phyloP scores from a whole-genome alignment of 2,797 vertebrate species.

The Orestias chungarensis region DNA sequence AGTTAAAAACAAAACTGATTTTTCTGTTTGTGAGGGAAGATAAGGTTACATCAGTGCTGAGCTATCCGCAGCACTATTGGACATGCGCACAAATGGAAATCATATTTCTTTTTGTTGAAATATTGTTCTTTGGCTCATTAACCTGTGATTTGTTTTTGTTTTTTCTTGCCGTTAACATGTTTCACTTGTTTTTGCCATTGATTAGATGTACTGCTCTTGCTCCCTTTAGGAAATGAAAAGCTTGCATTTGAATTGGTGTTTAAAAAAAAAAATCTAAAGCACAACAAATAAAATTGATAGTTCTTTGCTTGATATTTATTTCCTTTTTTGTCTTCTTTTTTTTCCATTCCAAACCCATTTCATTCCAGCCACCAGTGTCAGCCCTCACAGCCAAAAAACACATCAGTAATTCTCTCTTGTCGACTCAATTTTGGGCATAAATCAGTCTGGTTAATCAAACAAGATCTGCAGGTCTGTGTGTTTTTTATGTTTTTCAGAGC shows the following conservation, averaged over 20 bases:
- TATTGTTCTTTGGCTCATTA: conserved; percentile 59
- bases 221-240: conserved; percentile 57
- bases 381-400: conserved; percentile 45
- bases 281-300: conserved; percentile 81
- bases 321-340: conserved; percentile 43
- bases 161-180: conserved; percentile 56
- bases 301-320: conserved; percentile 76
- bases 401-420: conserved; percentile 35
- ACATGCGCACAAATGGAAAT: conserved; percentile 71
- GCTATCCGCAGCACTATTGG: conserved; percentile 43
- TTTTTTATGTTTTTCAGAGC: conserved; percentile 17
- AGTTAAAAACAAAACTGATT: conserved; percentile 57
- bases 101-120: conserved; percentile 73
- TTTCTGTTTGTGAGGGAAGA: conserved; percentile 49
- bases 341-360: conserved; percentile 33
- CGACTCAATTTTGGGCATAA: not conserved
- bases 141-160: conserved; percentile 68
- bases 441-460: conserved; percentile 24
- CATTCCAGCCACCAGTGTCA: conserved; percentile 52
- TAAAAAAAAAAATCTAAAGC: conserved; percentile 79
- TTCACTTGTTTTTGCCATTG: conserved; percentile 43
- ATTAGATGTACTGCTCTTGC: conserved; percentile 60
- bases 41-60: conserved; percentile 51
- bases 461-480: conserved; percentile 32
- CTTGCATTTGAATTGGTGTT: conserved; percentile 79